Evolutionary conservation across 2,888 invertebrate genomes (phyloP).

Genomic region (Neoitamus cyanurus): DNA sequence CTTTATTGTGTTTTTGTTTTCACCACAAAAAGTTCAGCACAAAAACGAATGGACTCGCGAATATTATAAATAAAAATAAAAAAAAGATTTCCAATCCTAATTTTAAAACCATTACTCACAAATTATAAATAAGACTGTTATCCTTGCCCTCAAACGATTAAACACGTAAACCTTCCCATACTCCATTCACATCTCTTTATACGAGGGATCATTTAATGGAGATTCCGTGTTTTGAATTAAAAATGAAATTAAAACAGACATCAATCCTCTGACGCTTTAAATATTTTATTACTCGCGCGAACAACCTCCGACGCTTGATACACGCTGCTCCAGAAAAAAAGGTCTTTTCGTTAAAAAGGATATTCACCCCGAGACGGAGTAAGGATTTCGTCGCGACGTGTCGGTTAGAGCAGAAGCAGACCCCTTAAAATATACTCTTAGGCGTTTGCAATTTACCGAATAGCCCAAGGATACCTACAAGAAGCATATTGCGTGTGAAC

Average conservation of each 20-base stretch:
- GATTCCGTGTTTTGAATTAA: not conserved
- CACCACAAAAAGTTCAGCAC: too few species aligned
- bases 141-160: not conserved
- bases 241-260: constrained; percentile 4
- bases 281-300: not conserved
- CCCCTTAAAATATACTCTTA: not conserved
- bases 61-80: too few species aligned
- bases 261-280: not conserved
- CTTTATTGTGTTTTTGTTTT: too few species aligned
- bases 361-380: not conserved
- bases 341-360: not conserved
- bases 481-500: not conserved
- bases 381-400: not conserved
- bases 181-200: not conserved
- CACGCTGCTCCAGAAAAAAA: not conserved
- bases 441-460: not conserved
- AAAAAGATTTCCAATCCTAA: too few species aligned
- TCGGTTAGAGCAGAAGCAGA: not conserved
- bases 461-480: not conserved
- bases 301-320: not conserved
- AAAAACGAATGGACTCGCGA: too few species aligned
- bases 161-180: not conserved
- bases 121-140: not conserved
- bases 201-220: not conserved
- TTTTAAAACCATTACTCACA: not conserved